Evolutionary conservation across 2,797 vertebrate species (phyloP).

Genomic region (Pangasius sanitwongsei): DNA sequence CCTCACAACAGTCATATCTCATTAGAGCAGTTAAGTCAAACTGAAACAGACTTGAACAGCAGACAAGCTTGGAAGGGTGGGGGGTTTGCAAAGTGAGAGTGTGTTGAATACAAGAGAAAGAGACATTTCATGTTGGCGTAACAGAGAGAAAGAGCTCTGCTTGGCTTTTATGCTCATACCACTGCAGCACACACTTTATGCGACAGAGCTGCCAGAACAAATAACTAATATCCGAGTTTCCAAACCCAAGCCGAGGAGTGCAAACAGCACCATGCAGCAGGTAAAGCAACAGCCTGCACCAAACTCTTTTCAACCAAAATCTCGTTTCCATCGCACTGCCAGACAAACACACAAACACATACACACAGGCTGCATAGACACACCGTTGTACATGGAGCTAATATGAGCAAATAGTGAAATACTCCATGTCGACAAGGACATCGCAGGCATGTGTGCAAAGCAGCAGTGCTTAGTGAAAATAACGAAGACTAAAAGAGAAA

Average conservation of each 20-base stretch:
- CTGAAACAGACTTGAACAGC: slow-evolving; percentile 22
- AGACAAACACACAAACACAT: slow-evolving; percentile 10
- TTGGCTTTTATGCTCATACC: slow-evolving; percentile 30
- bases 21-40: slow-evolving; percentile 41
- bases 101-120: background rate
- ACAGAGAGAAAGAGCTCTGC: background rate
- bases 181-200: background rate
- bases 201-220: slow-evolving; percentile 34
- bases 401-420: background rate
- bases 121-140: slow-evolving; percentile 10
- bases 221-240: slow-evolving; percentile 18
- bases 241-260: background rate
- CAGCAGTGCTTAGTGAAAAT: background rate
- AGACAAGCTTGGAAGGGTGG: background rate
- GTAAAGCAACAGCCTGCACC: slow-evolving; percentile 9
- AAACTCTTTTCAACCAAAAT: background rate
- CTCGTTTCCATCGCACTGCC: background rate
- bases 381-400: background rate
- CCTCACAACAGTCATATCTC: slow-evolving; percentile 33
- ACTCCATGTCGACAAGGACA: background rate
- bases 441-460: background rate
- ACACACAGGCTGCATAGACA: slow-evolving; percentile 17
- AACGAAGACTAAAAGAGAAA: background rate
- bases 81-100: background rate
- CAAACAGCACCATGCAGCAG: background rate